Evolutionary conservation across 2,113 vertebrate species (phyloP).

Genomic region (Perognathus longimembris): DNA sequence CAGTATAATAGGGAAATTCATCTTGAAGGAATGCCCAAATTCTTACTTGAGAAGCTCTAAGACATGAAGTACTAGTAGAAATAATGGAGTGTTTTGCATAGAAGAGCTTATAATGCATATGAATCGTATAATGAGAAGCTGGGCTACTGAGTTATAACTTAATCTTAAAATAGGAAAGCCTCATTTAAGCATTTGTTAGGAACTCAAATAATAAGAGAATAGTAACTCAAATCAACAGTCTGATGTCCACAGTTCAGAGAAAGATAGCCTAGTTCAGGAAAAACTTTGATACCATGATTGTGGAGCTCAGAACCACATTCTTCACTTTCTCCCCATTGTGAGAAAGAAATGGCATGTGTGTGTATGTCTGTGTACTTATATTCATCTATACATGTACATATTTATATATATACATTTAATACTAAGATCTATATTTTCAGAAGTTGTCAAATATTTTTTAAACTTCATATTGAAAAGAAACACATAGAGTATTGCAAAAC

Average conservation of each 20-base stretch:
- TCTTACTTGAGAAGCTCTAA: conserved; percentile 48
- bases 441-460: conserved; percentile 2
- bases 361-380: too few species aligned
- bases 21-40: conserved; percentile 59
- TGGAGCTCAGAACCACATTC: background rate
- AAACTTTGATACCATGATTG: conserved; percentile 7
- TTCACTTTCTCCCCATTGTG: background rate
- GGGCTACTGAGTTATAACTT: conserved; percentile 50
- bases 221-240: conserved; percentile 31
- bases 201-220: conserved; percentile 22
- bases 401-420: too few species aligned
- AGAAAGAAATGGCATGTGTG: background rate
- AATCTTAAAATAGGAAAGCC: conserved; percentile 20
- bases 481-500: background rate
- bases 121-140: conserved; percentile 39
- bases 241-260: conserved; percentile 14
- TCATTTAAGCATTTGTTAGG: conserved; percentile 47
- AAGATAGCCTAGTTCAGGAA: background rate
- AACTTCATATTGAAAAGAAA: background rate
- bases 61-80: conserved; percentile 24
- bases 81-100: conserved; percentile 65
- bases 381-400: too few species aligned
- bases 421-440: background rate
- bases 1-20: conserved; percentile 61
- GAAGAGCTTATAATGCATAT: conserved; percentile 25